Conservation (phyloP, 2,113 vertebrate species). For the Ctenomys sociabilis region DNA sequence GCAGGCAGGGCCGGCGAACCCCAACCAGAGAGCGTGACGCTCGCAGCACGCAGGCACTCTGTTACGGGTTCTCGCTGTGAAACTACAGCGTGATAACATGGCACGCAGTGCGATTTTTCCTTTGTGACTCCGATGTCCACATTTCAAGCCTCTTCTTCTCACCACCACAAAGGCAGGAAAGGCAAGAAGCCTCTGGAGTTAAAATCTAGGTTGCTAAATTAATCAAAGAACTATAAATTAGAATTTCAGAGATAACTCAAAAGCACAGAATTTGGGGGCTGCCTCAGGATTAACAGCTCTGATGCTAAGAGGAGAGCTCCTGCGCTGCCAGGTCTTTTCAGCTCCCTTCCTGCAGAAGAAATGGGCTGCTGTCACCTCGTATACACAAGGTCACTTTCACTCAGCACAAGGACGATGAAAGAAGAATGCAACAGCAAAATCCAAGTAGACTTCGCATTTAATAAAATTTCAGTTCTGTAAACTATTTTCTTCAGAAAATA, state of each 20-base stretch:
- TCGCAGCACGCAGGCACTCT: neutral
- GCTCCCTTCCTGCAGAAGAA: constrained; percentile 40
- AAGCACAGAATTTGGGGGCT: neutral
- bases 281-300: constrained; percentile 1
- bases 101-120: neutral
- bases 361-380: neutral
- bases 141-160: neutral
- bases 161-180: neutral
- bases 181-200: neutral
- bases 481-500: neutral
- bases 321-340: neutral
- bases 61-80: neutral
- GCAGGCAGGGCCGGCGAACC: neutral
- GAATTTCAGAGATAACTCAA: constrained; percentile 42
- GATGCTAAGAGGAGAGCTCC: neutral
- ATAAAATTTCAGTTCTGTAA: constrained; percentile 4
- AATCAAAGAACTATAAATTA: constrained; percentile 22
- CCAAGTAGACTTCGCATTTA: constrained; percentile 8
- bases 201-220: constrained; percentile 12
- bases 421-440: neutral
- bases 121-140: neutral
- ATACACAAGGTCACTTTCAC: constrained; percentile 17
- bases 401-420: neutral
- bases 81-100: neutral
- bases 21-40: neutral